These are phyloP conservation scores for Spodoptera littoralis DNA, from an alignment of 2,888 invertebrate species.

Conservation along the genomic window DNA sequence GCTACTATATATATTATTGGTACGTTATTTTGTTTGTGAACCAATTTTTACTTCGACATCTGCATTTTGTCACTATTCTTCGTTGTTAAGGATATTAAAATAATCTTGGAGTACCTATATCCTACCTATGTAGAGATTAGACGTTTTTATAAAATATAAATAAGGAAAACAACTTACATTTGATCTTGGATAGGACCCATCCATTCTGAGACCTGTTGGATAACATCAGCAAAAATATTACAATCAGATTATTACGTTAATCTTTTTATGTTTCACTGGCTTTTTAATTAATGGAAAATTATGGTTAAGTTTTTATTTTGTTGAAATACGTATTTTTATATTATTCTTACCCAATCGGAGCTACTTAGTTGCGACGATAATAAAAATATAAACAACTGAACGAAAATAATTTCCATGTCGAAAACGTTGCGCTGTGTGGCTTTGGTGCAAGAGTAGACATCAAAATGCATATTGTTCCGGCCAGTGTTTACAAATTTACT, in stretches of 20 bases:
- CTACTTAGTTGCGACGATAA: constrained; percentile 52
- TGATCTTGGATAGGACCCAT: constrained; percentile 75
- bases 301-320: not conserved
- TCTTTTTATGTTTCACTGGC: not conserved
- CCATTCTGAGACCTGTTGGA: constrained; percentile 75
- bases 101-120: no score
- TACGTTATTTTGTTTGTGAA: no score
- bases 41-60: no score
- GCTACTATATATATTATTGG: no score
- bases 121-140: no score
- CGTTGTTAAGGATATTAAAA: no score
- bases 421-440: constrained; percentile 28
- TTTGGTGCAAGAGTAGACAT: constrained; percentile 49
- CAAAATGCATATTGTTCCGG: constrained; percentile 53
- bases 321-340: not conserved
- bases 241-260: not conserved
- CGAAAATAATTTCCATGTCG: constrained; percentile 56
- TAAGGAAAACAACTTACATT: constrained; percentile 68
- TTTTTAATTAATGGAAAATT: no score
- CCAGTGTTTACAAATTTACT: constrained; percentile 66
- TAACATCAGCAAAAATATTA: constrained; percentile 15
- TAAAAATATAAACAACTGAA: constrained; percentile 56
- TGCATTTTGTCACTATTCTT: no score
- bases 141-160: not conserved
- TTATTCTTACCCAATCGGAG: constrained; percentile 54